These are phyloP conservation scores for Germaria angustata DNA, from an alignment of 2,888 invertebrate species.

Conservation along the genomic window DNA sequence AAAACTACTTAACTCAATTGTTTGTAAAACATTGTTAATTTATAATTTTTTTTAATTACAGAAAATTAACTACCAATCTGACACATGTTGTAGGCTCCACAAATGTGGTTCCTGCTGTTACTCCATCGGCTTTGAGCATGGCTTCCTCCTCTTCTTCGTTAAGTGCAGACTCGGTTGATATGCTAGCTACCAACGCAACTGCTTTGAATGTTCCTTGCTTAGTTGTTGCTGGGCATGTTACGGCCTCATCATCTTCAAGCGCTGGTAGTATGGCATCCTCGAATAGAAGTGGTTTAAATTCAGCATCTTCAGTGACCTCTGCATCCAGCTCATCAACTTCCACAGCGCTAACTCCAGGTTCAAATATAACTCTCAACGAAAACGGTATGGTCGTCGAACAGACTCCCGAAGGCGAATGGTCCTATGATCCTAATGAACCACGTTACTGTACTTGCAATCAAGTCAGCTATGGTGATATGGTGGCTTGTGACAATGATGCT, in stretches of 20 bases:
- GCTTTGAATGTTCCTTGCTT: constrained; percentile 54
- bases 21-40: neutral
- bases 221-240: constrained; percentile 55
- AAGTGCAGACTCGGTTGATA: constrained; percentile 74
- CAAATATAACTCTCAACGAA: constrained; percentile 73
- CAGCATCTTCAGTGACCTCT: constrained; percentile 68
- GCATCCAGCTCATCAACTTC: constrained; percentile 61
- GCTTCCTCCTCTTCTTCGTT: constrained; percentile 76
- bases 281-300: constrained; percentile 48
- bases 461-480: constrained; percentile 99
- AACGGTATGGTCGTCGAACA: constrained; percentile 78
- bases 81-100: constrained; percentile 66
- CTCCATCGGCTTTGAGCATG: constrained; percentile 75
- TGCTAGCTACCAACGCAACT: constrained; percentile 68
- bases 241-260: constrained; percentile 69
- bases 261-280: constrained; percentile 67
- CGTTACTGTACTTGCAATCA: constrained; percentile 98
- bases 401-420: constrained; percentile 89
- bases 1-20: constrained; percentile 2
- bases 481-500: constrained; percentile 98
- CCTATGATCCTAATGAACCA: constrained; percentile 97
- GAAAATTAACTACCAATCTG: constrained; percentile 72
- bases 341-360: constrained; percentile 72
- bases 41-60: constrained; percentile 62
- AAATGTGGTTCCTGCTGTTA: constrained; percentile 51